Base-by-base conservation (phyloP, 2,888 invertebrate species). In the Rosalia funebris region DNA sequence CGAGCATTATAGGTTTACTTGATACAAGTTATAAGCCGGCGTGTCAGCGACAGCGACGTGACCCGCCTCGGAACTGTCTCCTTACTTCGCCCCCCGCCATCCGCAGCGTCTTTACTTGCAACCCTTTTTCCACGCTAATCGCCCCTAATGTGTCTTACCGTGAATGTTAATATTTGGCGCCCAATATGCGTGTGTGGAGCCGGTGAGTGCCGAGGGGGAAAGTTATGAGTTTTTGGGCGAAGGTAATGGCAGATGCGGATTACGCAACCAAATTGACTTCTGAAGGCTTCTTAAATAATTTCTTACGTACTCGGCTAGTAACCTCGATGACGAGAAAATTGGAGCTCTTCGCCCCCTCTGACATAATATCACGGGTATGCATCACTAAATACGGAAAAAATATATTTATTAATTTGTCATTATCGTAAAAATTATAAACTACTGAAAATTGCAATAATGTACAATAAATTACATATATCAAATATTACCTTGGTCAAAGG, bases 11-110 rank as follows among this genome's bases (percentile, higher is more conserved):
- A 73, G 77, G 73, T 77, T 75, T 78, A 77, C 76, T 77, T 77
- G 77, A 79, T 78, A 79, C 79, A 79, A 78, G 75, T 79, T 79
- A 76, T 79, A 80, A 80, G 77, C 79, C 76, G 70, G 72, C 70
- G 71, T 77, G 77, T 77, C 77, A 76, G 72, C 74, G 72, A 66
- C 69, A 66, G 66, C 65, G 73, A 79, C 79, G 79, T 79, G 79
- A 79, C 77, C 73, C 62, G 79, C 71, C 68, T 79, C 69, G 65
- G 64, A 78, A 78, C 75, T 65, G 75, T 71, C 74, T 71, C 68
- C 73, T 76, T 75, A 72, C 67, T 63, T 45, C 63, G 25, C 44
- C 42, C 62, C 55, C 57, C 52, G 47, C 59, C 56, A 60, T 54
- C 60, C 57, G 59, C 61, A 50, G 55, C 62, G 59, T 69, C 61